Evolutionary conservation across 2,113 vertebrate genomes (phyloP), one percentile per base, ranked within the genome.

Genomic region (Spilogale gracilis): DNA sequence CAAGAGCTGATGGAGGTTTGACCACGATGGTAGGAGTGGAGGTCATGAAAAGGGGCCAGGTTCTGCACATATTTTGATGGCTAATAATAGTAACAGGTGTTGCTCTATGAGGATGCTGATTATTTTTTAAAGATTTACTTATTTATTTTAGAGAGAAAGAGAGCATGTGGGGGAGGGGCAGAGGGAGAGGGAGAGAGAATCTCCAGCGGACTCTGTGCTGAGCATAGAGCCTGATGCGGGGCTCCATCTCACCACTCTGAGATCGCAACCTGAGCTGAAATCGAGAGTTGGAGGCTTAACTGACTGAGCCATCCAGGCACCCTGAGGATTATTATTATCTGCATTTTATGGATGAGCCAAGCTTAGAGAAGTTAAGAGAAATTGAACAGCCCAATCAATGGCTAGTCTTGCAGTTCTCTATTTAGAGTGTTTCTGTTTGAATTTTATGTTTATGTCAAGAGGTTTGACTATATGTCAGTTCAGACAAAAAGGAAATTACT

Each of bases 401-500:
- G 67, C 83, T 71, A 48, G 60, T 71, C 50, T 95, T 74, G 74
- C 43, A 67, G 38, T 91, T 38, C 13, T 90, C 5, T 93, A 21
- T 86, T 86, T 94, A 86, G 56, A 81, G n/a, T 83, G 16, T 54
- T 87, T 80, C 56, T 73, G 38, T 91, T 94, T 56, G 89, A 89
- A 38, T 84, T 92, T 63, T 69, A 71, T 38, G 13, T 63, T 95
- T 45, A 11, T n/a, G 30, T 97, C 50, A 90, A 81, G 79, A 91
- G 58, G 23, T 91, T 97, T 95, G 54, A 58, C 71, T 90, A 74
- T n/a, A 21, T 88, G 21, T 91, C 91, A 54, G n/a, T 83, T 82
- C 32, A 69, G 61, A 95, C n/a, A 82, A 63, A 94, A 95, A 93
- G 45, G 73, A 90, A 82, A 38, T 82, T 65, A 89, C 38, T 76